Evolutionary conservation across 2,113 vertebrate species (phyloP).

Genomic region (Atrichornis clamosus): DNA sequence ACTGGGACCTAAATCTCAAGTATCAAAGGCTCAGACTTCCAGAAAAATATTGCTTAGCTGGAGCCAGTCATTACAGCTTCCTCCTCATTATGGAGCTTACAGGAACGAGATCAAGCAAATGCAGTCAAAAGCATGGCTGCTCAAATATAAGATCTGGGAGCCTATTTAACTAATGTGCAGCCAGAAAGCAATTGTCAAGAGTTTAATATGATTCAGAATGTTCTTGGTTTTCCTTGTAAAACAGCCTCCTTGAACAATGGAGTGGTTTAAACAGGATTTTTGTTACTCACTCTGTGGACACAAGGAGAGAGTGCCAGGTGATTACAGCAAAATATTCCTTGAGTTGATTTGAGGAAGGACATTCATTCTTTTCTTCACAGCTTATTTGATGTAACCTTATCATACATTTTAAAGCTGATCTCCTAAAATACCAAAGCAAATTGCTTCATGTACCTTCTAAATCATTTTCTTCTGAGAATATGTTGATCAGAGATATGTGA

Average conservation of each 20-base stretch:
- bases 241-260: not conserved
- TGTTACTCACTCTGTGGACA: not conserved
- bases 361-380: not conserved
- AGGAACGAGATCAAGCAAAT: conserved; percentile 4
- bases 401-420: not conserved
- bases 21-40: not conserved
- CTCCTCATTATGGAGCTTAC: not conserved
- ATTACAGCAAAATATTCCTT: not conserved
- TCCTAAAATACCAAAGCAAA: not conserved
- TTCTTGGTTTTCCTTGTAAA: conserved; percentile 3
- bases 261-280: not conserved
- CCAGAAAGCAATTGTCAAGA: not conserved
- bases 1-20: fast-evolving
- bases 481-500: not conserved
- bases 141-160: not conserved
- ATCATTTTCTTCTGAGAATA: not conserved
- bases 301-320: not conserved
- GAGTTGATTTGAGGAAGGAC: not conserved
- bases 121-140: not conserved
- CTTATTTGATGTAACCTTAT: not conserved
- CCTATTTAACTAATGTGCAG: not conserved
- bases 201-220: not conserved
- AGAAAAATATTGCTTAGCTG: not conserved
- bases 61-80: not conserved
- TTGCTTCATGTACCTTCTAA: not conserved